Percentiles rank a stretch among this genome's conserved stretches.
Conservation (phyloP, 2,113 vertebrate species). For the Plecotus auritus region DNA sequence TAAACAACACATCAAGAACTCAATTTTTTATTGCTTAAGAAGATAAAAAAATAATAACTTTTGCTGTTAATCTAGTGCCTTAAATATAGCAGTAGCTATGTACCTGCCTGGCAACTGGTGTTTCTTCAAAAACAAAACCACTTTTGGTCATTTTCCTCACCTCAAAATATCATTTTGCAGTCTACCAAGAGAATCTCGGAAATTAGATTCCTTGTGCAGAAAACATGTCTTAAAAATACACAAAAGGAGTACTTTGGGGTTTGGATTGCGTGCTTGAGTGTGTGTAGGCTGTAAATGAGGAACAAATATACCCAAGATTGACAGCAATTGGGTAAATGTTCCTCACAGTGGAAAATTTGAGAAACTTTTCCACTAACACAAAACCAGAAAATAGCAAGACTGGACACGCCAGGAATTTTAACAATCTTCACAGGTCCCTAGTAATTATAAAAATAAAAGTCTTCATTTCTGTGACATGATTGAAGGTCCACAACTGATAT, state of each 20-base stretch:
- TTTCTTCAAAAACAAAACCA: not conserved
- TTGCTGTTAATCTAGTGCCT: not conserved
- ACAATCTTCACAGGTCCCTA: not conserved
- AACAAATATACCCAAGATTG: slow-evolving; percentile 22
- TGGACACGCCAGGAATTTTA: slow-evolving; percentile 1
- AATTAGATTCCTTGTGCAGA: slow-evolving; percentile 14
- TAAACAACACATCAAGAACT: not conserved
- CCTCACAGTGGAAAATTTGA: slow-evolving; percentile 41
- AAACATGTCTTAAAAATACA: not conserved
- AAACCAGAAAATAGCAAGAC: slow-evolving; percentile 34
- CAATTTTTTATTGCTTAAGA: not conserved
- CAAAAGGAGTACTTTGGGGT: not conserved
- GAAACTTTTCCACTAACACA: slow-evolving; percentile 39
- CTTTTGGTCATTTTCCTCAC: not conserved
- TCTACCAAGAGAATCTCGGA: not conserved
- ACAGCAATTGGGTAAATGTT: slow-evolving; percentile 32
- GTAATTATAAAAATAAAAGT: slow-evolving; percentile 44
- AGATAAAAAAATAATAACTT: not conserved
- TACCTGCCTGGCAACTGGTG: not conserved
- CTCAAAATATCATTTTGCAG: not conserved
- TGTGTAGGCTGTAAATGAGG: not conserved
- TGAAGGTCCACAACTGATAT: not conserved
- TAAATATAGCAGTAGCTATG: not conserved
- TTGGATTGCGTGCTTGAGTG: not conserved
- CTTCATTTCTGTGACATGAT: slow-evolving; percentile 23